These are phyloP conservation scores for Saguinus imperator DNA, from an alignment of 2,113 vertebrate genomes.

Conservation along the genomic window DNA sequence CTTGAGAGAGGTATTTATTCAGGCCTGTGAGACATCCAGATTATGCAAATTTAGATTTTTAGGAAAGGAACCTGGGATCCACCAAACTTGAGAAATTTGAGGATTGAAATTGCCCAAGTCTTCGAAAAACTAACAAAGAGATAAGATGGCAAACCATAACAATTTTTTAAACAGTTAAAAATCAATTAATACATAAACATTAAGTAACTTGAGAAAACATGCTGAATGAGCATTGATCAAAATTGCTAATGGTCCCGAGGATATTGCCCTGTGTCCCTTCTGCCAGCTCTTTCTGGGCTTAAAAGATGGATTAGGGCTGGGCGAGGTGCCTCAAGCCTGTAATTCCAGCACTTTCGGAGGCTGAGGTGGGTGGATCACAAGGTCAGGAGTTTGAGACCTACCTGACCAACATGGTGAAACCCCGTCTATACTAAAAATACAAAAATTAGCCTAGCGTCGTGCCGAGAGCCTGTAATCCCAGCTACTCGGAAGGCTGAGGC, in stretches of 20 bases:
- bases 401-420: too few species aligned
- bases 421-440: too few species aligned
- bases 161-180: neutral
- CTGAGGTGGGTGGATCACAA: too few species aligned
- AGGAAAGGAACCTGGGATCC: neutral
- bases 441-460: too few species aligned
- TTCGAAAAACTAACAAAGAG: slow-evolving; percentile 29
- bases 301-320: neutral
- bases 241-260: neutral
- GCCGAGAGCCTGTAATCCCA: too few species aligned
- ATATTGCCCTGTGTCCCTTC: neutral
- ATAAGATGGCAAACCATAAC: neutral
- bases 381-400: too few species aligned
- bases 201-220: slow-evolving; percentile 1
- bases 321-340: too few species aligned
- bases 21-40: neutral
- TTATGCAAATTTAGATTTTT: neutral
- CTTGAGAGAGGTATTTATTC: neutral
- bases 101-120: neutral
- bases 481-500: too few species aligned
- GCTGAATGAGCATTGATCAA: neutral
- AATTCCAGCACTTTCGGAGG: too few species aligned
- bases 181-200: neutral
- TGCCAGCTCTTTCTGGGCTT: neutral
- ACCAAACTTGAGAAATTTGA: neutral